phyloP scores from a whole-genome alignment of 2,797 vertebrate species.

The Falco berigora region DNA sequence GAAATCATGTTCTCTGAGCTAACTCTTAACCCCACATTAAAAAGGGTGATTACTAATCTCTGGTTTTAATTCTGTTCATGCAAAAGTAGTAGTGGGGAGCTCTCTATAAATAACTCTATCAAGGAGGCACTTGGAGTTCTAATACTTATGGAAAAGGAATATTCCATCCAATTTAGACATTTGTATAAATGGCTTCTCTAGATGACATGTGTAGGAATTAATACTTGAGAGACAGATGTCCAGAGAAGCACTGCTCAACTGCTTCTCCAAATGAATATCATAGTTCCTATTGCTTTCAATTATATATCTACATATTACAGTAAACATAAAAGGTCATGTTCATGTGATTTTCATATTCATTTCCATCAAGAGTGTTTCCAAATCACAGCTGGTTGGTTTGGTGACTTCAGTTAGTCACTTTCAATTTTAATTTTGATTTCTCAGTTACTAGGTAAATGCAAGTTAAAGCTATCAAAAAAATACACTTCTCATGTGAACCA shows the following conservation, averaged over 20 bases:
- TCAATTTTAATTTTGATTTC: not conserved
- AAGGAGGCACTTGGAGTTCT: slow-evolving; percentile 6
- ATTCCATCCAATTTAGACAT: not conserved
- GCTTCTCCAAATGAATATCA: not conserved
- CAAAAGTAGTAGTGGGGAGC: not conserved
- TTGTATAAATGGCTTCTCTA: slow-evolving; percentile 4
- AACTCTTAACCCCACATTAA: not conserved
- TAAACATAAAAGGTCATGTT: not conserved
- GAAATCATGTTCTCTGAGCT: not conserved
- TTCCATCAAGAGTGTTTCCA: not conserved
- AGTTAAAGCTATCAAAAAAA: not conserved
- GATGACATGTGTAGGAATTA: not conserved
- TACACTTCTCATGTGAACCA: not conserved
- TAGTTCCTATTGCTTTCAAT: not conserved
- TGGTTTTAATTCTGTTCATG: slow-evolving; percentile 4
- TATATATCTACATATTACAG: not conserved
- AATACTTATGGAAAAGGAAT: slow-evolving; percentile 18
- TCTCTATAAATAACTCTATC: slow-evolving; percentile 29
- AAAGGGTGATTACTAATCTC: slow-evolving; percentile 29
- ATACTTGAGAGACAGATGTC: slow-evolving; percentile 49
- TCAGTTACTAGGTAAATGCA: not conserved
- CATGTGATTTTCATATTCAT: not conserved
- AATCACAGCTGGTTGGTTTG: not conserved
- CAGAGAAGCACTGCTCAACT: slow-evolving; percentile 4
- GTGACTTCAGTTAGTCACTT: not conserved